phyloP scores from a whole-genome alignment of 2,888 invertebrate genomes.

The Podabrus alpinus region DNA sequence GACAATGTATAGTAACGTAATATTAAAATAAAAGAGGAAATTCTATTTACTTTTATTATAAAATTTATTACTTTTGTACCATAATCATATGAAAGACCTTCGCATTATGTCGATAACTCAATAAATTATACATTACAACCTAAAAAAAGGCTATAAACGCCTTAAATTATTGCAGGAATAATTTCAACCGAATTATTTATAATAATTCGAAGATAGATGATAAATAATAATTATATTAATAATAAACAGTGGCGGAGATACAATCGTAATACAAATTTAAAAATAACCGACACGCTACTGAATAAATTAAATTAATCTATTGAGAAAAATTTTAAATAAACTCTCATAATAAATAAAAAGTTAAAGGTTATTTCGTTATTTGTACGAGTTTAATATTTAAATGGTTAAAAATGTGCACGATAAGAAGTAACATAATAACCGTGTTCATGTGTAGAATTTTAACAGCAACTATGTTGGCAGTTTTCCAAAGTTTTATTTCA shows the following conservation, averaged over 20 bases:
- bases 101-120: neutral
- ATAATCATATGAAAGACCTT: neutral
- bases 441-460: slow-evolving; percentile 1
- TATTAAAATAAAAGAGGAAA: too few species aligned
- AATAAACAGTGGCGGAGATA: neutral
- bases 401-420: neutral
- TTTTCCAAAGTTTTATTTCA: neutral
- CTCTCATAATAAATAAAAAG: neutral
- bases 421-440: neutral
- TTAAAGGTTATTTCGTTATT: neutral
- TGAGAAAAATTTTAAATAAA: neutral
- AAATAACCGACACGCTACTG: neutral
- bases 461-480: neutral
- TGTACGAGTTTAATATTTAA: neutral
- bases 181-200: neutral
- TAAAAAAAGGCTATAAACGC: neutral
- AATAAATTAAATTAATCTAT: slow-evolving; percentile 1
- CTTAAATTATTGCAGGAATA: neutral
- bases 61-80: neutral
- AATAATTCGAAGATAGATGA: neutral
- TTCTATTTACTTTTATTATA: too few species aligned
- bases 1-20: neutral
- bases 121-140: neutral
- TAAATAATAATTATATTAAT: neutral
- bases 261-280: neutral